Evolutionary conservation across 2,888 invertebrate species (phyloP).

Genomic region (Creontiades dilutus): DNA sequence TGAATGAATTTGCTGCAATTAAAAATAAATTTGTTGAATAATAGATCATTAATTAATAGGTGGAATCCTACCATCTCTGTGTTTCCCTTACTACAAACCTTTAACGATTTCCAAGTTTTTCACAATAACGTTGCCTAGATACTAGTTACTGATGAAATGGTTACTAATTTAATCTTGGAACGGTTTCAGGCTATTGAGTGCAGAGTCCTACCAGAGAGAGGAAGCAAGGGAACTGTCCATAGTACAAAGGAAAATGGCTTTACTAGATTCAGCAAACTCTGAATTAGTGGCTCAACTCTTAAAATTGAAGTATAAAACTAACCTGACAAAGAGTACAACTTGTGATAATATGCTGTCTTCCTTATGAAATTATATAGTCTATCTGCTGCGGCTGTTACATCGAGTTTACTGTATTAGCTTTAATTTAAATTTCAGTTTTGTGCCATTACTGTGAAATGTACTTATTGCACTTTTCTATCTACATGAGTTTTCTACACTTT

Average conservation of each 20-base stretch:
- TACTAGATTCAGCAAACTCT: conserved; percentile 77
- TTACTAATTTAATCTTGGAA: conserved; percentile 41
- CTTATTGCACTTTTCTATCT: conserved; percentile 16
- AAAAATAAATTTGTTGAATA: no score
- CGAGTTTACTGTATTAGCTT: neutral
- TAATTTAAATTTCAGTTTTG: neutral
- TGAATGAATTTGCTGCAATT: no score
- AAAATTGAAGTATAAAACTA: conserved; percentile 77
- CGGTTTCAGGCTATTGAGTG: conserved; percentile 76
- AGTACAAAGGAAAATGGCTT: conserved; percentile 77
- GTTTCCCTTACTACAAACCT: no score
- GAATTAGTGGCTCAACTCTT: conserved; percentile 77
- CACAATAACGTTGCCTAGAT: no score
- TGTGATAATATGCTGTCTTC: conserved; percentile 75
- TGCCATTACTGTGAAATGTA: neutral
- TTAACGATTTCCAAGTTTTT: no score
- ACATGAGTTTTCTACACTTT: conserved; percentile 46
- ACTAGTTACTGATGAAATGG: no score
- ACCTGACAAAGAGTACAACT: conserved; percentile 75
- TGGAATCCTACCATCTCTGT: no score
- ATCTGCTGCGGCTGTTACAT: neutral
- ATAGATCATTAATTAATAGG: no score
- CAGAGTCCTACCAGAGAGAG: conserved; percentile 77
- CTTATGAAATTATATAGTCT: conserved; percentile 64
- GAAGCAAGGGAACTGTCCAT: conserved; percentile 77